Conservation (phyloP, 2,113 vertebrate species). For the Cnemophilus loriae region DNA sequence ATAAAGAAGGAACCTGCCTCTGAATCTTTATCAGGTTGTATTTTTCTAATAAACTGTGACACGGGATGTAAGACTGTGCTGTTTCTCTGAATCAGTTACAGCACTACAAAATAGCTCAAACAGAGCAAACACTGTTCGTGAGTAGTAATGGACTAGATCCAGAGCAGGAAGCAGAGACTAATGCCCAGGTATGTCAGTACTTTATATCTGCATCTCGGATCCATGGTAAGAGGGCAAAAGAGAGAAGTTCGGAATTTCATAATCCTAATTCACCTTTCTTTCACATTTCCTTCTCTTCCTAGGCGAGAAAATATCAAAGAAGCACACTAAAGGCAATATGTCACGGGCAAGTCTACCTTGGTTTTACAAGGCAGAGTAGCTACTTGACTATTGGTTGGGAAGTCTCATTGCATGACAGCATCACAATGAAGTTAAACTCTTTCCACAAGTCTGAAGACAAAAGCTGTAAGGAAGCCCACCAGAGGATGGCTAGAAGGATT, state of each 20-base stretch:
- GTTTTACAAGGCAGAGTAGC: not conserved
- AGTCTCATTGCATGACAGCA: not conserved
- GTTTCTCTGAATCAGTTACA: not conserved
- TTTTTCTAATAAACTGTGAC: not conserved
- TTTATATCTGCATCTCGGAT: not conserved
- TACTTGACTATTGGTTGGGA: not conserved
- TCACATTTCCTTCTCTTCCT: not conserved
- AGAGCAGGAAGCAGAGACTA: not conserved
- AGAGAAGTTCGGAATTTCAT: not conserved
- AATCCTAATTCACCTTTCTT: not conserved
- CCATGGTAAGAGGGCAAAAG: not conserved
- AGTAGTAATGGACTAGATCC: rapidly evolving
- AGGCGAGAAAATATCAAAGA: not conserved
- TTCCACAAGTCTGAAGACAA: not conserved
- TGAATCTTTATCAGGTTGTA: not conserved
- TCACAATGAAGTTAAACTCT: not conserved
- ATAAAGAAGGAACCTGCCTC: not conserved
- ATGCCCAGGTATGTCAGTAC: not conserved
- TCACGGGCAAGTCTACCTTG: not conserved
- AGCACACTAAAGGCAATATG: not conserved
- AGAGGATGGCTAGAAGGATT: not conserved
- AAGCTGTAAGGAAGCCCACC: not conserved
- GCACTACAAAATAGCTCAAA: not conserved
- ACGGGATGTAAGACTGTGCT: not conserved
- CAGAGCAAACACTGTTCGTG: not conserved